Conservation (phyloP, 2,113 vertebrate genomes). For the Peucedramus taeniatus region DNA sequence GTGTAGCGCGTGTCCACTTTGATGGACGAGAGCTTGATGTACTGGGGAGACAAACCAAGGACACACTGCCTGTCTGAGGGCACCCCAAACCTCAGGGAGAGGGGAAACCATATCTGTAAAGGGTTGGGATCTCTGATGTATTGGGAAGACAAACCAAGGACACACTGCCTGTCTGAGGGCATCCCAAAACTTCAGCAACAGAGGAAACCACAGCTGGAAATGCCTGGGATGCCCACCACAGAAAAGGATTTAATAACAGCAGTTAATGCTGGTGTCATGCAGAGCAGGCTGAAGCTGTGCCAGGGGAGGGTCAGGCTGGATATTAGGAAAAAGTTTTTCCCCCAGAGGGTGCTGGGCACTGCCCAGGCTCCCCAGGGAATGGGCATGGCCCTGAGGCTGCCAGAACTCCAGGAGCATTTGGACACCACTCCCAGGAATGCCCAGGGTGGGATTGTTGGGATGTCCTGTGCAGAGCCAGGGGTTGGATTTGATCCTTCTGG, state of each 20-base stretch:
- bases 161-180: background rate
- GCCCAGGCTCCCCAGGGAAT: background rate
- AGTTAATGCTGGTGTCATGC: background rate
- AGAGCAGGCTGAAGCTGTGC: background rate
- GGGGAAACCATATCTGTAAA: background rate
- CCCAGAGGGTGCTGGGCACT: background rate
- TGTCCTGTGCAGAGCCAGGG: background rate
- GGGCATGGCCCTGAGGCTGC: rapidly evolving
- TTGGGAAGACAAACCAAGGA: slow-evolving; percentile 59
- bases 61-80: background rate
- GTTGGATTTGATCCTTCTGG: background rate
- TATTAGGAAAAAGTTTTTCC: background rate
- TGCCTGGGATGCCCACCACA: rapidly evolving
- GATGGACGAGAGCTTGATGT: slow-evolving; percentile 98
- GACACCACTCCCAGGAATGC: rapidly evolving
- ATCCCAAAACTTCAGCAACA: background rate
- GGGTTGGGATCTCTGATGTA: slow-evolving; percentile 74
- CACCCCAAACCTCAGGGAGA: background rate
- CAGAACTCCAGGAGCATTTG: rapidly evolving
- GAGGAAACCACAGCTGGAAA: background rate
- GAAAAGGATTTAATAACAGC: background rate
- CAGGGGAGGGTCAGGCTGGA: rapidly evolving
- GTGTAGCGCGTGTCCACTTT: slow-evolving; percentile 98
- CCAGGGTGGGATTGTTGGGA: background rate
- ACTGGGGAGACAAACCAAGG: slow-evolving; percentile 69